Percentiles rank a stretch among this genome's conserved stretches.
Conservation (phyloP, 1,140 invertebrate genomes). For the Platyscapa corneri region DNA sequence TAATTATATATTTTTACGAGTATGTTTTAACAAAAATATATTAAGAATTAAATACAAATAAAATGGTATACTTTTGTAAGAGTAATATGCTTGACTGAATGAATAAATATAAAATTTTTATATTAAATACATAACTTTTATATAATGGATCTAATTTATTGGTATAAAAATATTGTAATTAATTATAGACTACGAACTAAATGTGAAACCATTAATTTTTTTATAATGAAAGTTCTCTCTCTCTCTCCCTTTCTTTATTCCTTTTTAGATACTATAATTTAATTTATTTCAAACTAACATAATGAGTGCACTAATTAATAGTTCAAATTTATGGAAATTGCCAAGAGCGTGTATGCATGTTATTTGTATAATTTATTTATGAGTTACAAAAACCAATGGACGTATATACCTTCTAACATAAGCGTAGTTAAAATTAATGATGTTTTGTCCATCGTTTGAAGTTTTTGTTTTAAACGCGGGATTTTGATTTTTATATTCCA, state of each 20-base stretch:
- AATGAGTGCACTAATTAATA: conserved; percentile 48
- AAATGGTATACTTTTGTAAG: too few relatives aligned
- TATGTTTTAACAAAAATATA: too few relatives aligned
- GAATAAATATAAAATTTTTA: too few relatives aligned
- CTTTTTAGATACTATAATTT: neutral
- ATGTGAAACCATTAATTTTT: too few relatives aligned
- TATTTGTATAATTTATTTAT: conserved; percentile 48
- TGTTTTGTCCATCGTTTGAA: neutral
- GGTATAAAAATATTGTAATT: too few relatives aligned
- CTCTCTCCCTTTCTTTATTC: neutral
- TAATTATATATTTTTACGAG: too few relatives aligned
- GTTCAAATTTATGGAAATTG: conserved; percentile 38
- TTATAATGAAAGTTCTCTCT: too few relatives aligned
- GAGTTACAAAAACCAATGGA: neutral
- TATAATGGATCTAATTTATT: too few relatives aligned
- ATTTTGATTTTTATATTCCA: neutral
- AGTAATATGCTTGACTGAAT: too few relatives aligned
- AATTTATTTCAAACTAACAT: conserved; percentile 39
- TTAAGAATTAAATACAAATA: too few relatives aligned
- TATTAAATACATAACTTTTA: too few relatives aligned
- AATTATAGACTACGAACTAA: too few relatives aligned
- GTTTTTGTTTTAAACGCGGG: neutral
- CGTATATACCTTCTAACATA: neutral
- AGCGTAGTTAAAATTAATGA: neutral
- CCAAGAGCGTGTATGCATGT: neutral